Evolutionary conservation across 1,140 invertebrate genomes (phyloP).

Genomic region (Pteromalus puparum): DNA sequence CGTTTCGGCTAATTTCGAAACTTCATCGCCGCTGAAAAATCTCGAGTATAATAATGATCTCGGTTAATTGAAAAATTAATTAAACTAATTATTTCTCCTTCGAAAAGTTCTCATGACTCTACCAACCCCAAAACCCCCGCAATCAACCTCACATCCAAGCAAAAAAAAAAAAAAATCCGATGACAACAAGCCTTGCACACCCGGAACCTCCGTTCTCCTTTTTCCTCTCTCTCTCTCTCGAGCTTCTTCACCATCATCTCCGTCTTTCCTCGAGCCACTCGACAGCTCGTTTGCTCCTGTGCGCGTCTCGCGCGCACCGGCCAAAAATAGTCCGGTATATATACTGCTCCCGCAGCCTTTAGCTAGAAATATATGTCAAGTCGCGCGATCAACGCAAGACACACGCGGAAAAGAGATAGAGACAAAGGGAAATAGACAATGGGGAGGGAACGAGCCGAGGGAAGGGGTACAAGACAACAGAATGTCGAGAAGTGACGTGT

Average conservation of each 20-base stretch:
- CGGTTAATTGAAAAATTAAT: no score
- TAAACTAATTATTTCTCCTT: no score
- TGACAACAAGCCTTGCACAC: background rate
- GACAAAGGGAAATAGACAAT: conserved; percentile 16
- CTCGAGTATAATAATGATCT: no score
- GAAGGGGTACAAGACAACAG: background rate
- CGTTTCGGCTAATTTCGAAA: no score
- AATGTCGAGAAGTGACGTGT: no score
- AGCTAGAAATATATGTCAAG: conserved; percentile 68
- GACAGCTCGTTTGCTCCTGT: conserved; percentile 37
- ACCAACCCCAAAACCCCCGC: no score
- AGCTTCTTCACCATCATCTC: conserved; percentile 4
- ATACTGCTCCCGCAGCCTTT: conserved; percentile 49
- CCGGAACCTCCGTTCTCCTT: background rate
- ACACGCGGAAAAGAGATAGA: background rate
- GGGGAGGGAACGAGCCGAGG: background rate
- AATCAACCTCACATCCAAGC: no score
- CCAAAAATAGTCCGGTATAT: conserved; percentile 63
- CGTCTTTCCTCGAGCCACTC: background rate
- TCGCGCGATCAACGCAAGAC: conserved; percentile 59
- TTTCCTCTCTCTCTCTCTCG: background rate
- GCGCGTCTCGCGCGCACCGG: conserved; percentile 13
- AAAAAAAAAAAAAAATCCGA: background rate
- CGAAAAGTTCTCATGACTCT: no score
- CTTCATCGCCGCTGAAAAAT: no score